Conservation (phyloP, 2,797 vertebrate genomes). For the Periophthalmus magnuspinnatus region DNA sequence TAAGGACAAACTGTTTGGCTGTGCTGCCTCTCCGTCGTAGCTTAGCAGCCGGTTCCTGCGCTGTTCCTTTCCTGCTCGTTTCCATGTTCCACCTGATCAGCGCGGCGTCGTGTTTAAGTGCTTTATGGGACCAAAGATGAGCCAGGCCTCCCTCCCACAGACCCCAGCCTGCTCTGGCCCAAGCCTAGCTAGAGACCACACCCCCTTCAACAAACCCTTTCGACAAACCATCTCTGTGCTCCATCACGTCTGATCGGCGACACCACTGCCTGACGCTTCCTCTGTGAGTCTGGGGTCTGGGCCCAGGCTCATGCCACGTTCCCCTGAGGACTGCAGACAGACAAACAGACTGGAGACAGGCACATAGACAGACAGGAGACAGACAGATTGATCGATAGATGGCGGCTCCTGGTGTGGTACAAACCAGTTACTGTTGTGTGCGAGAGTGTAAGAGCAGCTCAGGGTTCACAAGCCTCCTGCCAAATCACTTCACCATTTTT, state of each 20-base stretch:
- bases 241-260: slow-evolving; percentile 71
- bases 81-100: slow-evolving; percentile 21
- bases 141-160: slow-evolving; percentile 46
- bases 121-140: slow-evolving; percentile 77
- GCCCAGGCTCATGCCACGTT: slow-evolving; percentile 43
- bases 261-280: slow-evolving; percentile 75
- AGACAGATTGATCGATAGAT: no score
- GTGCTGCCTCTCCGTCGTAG: slow-evolving; percentile 65
- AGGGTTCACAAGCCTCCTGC: background rate
- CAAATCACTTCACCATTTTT: background rate
- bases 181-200: slow-evolving; percentile 25
- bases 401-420: slow-evolving; percentile 22
- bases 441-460: background rate
- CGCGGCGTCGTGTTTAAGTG: slow-evolving; percentile 65
- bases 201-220: no score
- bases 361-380: no score
- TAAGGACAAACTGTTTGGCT: slow-evolving; percentile 48
- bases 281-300: slow-evolving; percentile 48
- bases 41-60: slow-evolving; percentile 68
- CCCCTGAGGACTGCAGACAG: slow-evolving; percentile 44
- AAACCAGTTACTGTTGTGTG: slow-evolving; percentile 26
- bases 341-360: background rate
- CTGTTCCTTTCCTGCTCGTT: background rate
- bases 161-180: slow-evolving; percentile 38
- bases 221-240: slow-evolving; percentile 53